These are phyloP conservation scores for Rotaria sp. DNA, from an alignment of 2,888 invertebrate species.

Conservation along the genomic window DNA sequence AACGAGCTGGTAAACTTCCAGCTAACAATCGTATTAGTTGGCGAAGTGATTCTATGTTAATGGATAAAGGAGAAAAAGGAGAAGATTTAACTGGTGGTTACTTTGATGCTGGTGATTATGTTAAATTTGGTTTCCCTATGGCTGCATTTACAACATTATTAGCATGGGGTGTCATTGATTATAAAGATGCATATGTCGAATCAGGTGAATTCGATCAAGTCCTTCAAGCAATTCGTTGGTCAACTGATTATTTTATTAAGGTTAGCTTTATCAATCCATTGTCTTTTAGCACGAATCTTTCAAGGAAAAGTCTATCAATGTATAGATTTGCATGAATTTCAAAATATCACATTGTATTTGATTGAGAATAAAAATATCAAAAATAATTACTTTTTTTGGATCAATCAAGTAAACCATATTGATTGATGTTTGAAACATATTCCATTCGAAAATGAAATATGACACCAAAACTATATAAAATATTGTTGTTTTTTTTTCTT, in stretches of 20 bases:
- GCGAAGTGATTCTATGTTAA: conserved; percentile 49
- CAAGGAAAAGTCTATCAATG: no score
- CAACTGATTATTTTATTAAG: conserved; percentile 62
- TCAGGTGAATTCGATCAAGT: conserved; percentile 45
- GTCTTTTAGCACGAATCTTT: no score
- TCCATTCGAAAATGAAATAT: neutral
- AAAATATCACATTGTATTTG: no score
- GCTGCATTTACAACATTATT: conserved; percentile 46
- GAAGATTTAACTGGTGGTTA: conserved; percentile 51
- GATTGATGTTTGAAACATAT: neutral
- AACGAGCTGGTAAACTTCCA: conserved; percentile 50
- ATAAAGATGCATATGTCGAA: conserved; percentile 45
- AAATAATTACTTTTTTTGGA: no score
- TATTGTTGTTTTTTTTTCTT: neutral
- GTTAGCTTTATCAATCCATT: neutral
- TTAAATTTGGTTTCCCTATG: conserved; percentile 49
- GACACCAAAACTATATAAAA: neutral
- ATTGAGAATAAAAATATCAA: no score
- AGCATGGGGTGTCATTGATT: conserved; percentile 47
- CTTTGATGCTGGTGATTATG: conserved; percentile 50
- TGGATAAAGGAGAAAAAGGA: conserved; percentile 47
- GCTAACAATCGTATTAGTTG: conserved; percentile 48
- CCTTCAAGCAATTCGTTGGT: conserved; percentile 59
- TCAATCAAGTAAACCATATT: no score
- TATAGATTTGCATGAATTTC: no score